phyloP scores from a whole-genome alignment of 2,888 invertebrate genomes.

The Cremastinae sp. region DNA sequence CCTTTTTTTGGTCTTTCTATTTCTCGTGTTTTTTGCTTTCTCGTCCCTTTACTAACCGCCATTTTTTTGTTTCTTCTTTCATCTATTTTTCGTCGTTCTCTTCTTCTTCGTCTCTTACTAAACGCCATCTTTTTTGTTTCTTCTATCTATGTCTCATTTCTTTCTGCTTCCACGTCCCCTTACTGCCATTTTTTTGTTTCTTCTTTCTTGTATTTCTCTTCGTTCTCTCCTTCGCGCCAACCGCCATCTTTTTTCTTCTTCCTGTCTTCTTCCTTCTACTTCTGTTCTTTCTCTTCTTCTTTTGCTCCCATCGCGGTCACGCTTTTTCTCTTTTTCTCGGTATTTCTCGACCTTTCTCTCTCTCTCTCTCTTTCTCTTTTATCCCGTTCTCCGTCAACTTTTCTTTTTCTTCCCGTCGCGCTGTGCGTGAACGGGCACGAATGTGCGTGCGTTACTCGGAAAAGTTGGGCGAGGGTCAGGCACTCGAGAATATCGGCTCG shows the following conservation, averaged over 20 bases:
- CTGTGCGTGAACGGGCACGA: slow-evolving; percentile 55
- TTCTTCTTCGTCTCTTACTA: too few relatives aligned
- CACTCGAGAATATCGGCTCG: too few relatives aligned
- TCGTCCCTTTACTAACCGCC: slow-evolving; percentile 62
- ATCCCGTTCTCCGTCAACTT: too few relatives aligned
- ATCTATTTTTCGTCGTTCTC: slow-evolving; percentile 68
- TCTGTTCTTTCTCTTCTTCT: slow-evolving; percentile 12
- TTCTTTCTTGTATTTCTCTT: too few relatives aligned
- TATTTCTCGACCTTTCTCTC: not conserved
- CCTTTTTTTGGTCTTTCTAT: too few relatives aligned
- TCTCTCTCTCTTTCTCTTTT: slow-evolving; percentile 17
- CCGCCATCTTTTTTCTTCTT: slow-evolving; percentile 71
- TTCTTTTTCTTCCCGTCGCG: slow-evolving; percentile 29
- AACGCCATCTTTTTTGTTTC: too few relatives aligned
- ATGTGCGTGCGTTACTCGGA: slow-evolving; percentile 58
- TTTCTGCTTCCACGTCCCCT: too few relatives aligned
- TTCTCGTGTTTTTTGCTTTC: too few relatives aligned
- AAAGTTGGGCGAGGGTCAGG: slow-evolving; percentile 43
- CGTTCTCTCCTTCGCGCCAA: too few relatives aligned
- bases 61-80: slow-evolving; percentile 46
- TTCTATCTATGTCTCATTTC: too few relatives aligned
- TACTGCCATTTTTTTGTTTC: too few relatives aligned
- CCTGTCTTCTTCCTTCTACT: slow-evolving; percentile 24
- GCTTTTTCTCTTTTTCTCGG: slow-evolving; percentile 3
- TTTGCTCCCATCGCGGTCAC: slow-evolving; percentile 4